These are phyloP conservation scores for Cydia splendana DNA, from an alignment of 1,140 invertebrate genomes.

Conservation along the genomic window DNA sequence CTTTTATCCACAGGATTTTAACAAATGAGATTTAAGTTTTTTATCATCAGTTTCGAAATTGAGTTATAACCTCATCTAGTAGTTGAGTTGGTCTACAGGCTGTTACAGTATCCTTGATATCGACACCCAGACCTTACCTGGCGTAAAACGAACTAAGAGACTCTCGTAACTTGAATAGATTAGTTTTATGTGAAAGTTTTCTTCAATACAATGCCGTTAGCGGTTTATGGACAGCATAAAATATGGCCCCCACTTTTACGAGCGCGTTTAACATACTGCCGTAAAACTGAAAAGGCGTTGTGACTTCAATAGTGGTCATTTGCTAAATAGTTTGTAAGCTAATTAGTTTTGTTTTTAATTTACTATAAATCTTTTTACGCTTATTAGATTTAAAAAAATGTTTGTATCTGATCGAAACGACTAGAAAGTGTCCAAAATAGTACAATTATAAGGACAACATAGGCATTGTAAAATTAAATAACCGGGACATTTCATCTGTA, in stretches of 20 bases:
- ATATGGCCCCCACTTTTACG: conserved; percentile 64
- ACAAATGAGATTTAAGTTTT: too few species aligned
- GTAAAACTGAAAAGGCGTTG: conserved; percentile 59
- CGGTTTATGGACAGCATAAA: conserved; percentile 67
- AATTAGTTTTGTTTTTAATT: conserved; percentile 53
- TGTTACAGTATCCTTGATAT: conserved; percentile 1
- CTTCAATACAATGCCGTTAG: conserved; percentile 55
- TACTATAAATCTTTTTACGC: background rate
- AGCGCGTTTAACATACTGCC: conserved; percentile 69
- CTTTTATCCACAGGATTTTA: too few species aligned
- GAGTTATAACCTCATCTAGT: too few species aligned
- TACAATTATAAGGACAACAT: too few species aligned
- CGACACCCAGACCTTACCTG: background rate
- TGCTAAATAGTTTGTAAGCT: conserved; percentile 58
- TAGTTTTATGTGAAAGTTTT: conserved; percentile 57
- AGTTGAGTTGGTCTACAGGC: too few species aligned
- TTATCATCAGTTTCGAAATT: too few species aligned
- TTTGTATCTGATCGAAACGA: too few species aligned
- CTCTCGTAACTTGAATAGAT: conserved; percentile 53
- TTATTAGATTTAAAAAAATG: background rate
- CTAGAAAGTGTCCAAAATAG: too few species aligned
- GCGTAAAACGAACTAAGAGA: conserved; percentile 34
- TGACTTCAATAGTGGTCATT: conserved; percentile 58
- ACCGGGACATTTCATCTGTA: too few species aligned
- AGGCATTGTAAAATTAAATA: too few species aligned